Evolutionary conservation across 1,140 invertebrate genomes (phyloP).

Genomic region (Zaprionus ornatus): DNA sequence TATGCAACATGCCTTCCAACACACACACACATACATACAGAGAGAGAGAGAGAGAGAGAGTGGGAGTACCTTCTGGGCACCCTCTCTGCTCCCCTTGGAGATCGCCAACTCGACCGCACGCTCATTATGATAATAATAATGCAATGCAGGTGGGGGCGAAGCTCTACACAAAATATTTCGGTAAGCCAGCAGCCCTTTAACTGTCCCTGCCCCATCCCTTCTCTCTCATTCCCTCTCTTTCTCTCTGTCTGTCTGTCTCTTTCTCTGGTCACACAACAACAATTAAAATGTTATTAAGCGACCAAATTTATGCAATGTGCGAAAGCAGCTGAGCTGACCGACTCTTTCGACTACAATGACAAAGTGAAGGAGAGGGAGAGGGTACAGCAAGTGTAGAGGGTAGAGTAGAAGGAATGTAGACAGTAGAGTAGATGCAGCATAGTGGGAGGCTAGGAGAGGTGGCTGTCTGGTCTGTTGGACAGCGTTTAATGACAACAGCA

Average conservation of each 20-base stretch:
- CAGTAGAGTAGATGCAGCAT: conserved; percentile 25
- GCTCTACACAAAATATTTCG: conserved; percentile 52
- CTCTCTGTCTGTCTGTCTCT: background rate
- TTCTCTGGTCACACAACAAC: conserved; percentile 69
- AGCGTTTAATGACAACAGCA: conserved; percentile 36
- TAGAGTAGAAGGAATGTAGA: conserved; percentile 36
- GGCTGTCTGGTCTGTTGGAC: background rate
- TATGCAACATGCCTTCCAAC: conserved; percentile 75
- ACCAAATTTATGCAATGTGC: conserved; percentile 69
- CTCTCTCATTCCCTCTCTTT: background rate
- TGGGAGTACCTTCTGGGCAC: background rate
- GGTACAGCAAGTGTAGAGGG: conserved; percentile 20
- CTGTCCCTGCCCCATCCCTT: background rate
- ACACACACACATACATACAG: conserved; percentile 39
- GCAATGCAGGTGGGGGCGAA: conserved; percentile 28
- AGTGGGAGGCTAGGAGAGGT: background rate
- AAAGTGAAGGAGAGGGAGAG: background rate
- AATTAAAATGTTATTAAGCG: conserved; percentile 82
- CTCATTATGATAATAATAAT: conserved; percentile 80
- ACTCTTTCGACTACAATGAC: conserved; percentile 9
- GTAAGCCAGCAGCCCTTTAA: background rate
- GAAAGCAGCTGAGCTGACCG: conserved; percentile 23
- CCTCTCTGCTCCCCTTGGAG: background rate
- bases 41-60: background rate
- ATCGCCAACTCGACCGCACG: conserved; percentile 41